Percentiles rank a stretch among this genome's conserved stretches.
Evolutionary conservation across 2,888 invertebrate species (phyloP).

Genomic region (Drosophila mimetica): DNA sequence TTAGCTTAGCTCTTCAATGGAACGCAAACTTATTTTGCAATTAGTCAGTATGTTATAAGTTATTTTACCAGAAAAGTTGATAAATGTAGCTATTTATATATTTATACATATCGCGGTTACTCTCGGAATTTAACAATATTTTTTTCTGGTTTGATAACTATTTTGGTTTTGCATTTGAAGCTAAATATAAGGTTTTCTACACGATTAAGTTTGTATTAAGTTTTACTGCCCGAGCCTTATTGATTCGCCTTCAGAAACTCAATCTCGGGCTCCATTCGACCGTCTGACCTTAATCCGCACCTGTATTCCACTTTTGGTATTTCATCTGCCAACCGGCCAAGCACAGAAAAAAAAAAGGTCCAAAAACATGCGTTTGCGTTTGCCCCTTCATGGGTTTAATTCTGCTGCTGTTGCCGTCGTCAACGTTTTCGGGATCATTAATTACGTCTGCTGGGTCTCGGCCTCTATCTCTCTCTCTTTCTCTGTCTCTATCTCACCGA

Average conservation of each 20-base stretch:
- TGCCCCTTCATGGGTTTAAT: conserved; percentile 47
- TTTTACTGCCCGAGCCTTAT: conserved; percentile 13
- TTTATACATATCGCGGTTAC: not conserved
- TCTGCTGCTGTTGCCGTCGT: conserved; percentile 43
- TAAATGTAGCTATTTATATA: not conserved
- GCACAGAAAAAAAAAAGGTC: conserved; percentile 29
- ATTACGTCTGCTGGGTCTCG: conserved; percentile 66
- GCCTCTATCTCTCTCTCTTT: not conserved
- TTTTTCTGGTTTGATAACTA: not conserved
- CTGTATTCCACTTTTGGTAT: conserved; percentile 62
- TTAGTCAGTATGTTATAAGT: not conserved
- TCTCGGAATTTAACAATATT: too few relatives aligned
- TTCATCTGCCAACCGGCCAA: conserved; percentile 18
- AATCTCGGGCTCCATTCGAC: conserved; percentile 18
- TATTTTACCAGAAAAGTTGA: not conserved
- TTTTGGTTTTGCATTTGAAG: not conserved
- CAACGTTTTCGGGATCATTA: conserved; percentile 80
- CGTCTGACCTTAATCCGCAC: conserved; percentile 75
- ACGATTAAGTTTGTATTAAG: too few relatives aligned
- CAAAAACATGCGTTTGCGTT: conserved; percentile 73
- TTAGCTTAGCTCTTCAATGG: not conserved
- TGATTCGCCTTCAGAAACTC: conserved; percentile 36
- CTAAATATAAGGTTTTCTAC: too few relatives aligned
- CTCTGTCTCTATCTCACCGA: conserved; percentile 4
- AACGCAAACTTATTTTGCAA: not conserved